Base-by-base conservation (phyloP, 2,113 vertebrate species). In the Thalassoma bifasciatum region DNA sequence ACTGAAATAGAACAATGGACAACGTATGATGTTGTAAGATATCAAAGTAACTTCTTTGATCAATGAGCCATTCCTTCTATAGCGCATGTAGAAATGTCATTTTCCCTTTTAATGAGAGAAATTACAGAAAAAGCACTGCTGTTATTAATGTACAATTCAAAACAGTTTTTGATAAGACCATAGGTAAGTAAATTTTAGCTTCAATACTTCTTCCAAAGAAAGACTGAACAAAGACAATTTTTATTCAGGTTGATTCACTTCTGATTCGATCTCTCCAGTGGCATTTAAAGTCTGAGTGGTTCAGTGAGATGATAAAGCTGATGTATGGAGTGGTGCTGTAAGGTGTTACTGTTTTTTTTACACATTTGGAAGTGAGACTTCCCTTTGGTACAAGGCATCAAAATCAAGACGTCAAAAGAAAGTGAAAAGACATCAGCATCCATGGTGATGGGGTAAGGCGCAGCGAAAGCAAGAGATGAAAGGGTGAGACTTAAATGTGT, bases 361-460 rank as follows among this genome's bases (percentile, higher is more conserved):
- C 73, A 80, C 72, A 37, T 66, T 17, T 53, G 24, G 77, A 83
- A 73, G 81, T 79, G 84, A 73, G 58, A 89, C 21, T 65, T 87
- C 67, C 65, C 57, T 51, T 38, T 2, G n/a, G 40, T 59, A 59
- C 76, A 5, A 42, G 24, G 50, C 34, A 30, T 17, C 3, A 3
- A 13, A 56, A 69, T 62, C 53, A 69, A 49, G 70, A 40, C 14
- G 63, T 40, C 53, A 14, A 49, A 42, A 66, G 21, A 57, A 65
- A 66, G 30, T 50, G 14, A 53, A 16, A 67, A 57, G 12, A 14
- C 17, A 5, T 42, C 59, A 36, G 52, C 37, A 8, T 46, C 46
- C 47, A 54, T 62, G 2, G 52, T 8, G 11, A 24, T 5, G 16
- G 58, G 46, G 67, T 58, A 10, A 26, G 65, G 54, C 23, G 23